phyloP scores from a whole-genome alignment of 2,888 invertebrate genomes.

The Gortyna flavago region DNA sequence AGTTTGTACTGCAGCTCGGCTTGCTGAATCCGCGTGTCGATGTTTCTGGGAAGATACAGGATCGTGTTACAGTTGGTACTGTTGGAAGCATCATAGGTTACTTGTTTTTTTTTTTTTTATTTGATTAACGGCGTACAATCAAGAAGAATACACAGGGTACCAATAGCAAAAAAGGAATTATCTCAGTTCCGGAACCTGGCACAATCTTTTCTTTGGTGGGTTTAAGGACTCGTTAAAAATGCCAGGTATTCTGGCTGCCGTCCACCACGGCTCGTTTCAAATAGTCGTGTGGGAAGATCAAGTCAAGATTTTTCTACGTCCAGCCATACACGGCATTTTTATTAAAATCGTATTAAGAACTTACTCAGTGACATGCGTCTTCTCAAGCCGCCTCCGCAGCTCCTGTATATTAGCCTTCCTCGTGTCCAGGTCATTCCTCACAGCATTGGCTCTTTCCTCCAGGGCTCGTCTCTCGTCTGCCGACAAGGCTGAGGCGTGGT shows the following conservation, averaged over 20 bases:
- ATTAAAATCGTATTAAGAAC: constrained; percentile 67
- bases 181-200: not conserved
- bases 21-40: constrained; percentile 96
- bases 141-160: not conserved
- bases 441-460: constrained; percentile 87
- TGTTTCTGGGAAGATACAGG: constrained; percentile 91
- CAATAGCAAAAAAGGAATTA: not conserved
- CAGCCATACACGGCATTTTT: not conserved
- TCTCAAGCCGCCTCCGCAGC: constrained; percentile 94
- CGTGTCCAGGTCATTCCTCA: constrained; percentile 93
- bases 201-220: not conserved
- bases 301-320: not conserved
- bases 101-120: not conserved
- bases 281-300: not conserved
- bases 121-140: not conserved
- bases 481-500: constrained; percentile 84
- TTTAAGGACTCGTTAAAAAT: not conserved
- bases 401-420: constrained; percentile 95
- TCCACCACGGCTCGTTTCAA: not conserved
- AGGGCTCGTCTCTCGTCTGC: constrained; percentile 89
- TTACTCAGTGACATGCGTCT: constrained; percentile 97
- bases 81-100: not conserved
- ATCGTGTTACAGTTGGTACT: not conserved
- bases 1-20: constrained; percentile 97
- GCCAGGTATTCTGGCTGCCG: too few relatives aligned